These are phyloP conservation scores for Cheilinus undulatus DNA, from an alignment of 2,113 vertebrate genomes.

Conservation along the genomic window DNA sequence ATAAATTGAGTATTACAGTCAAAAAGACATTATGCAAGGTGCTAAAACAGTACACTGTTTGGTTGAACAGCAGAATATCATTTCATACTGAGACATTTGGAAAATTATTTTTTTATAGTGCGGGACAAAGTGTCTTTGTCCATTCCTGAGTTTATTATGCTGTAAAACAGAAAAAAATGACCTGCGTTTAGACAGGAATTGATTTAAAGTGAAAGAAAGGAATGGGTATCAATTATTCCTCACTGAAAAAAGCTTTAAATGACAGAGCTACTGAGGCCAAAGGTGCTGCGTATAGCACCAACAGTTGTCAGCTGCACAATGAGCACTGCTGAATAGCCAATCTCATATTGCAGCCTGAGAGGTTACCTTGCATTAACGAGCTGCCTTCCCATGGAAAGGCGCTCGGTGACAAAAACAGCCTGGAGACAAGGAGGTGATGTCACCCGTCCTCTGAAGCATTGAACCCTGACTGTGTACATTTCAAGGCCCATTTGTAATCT, in stretches of 20 bases:
- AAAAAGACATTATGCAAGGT: not conserved
- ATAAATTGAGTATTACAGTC: conserved; percentile 1
- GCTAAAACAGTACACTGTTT: not conserved
- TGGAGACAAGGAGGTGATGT: conserved; percentile 77
- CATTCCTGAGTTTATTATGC: conserved; percentile 66
- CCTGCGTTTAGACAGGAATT: conserved; percentile 57
- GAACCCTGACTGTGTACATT: conserved; percentile 79
- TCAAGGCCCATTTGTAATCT: conserved; percentile 74
- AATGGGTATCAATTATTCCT: conserved; percentile 73
- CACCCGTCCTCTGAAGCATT: conserved; percentile 71
- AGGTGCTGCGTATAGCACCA: conserved; percentile 83
- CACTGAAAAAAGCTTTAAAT: conserved; percentile 70
- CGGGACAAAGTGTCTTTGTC: conserved; percentile 44
- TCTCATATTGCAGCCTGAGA: conserved; percentile 82
- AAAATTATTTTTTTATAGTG: too few relatives aligned
- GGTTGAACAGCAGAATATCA: too few relatives aligned
- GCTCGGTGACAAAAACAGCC: conserved; percentile 67
- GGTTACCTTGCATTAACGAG: conserved; percentile 78
- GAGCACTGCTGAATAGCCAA: conserved; percentile 78
- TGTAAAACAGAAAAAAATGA: conserved; percentile 61
- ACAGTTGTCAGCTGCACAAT: conserved; percentile 84
- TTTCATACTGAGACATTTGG: too few relatives aligned
- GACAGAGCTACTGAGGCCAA: conserved; percentile 77
- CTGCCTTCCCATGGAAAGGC: conserved; percentile 71
- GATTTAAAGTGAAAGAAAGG: conserved; percentile 58